Evolutionary conservation across 2,888 invertebrate species (phyloP).

Genomic region (Sphaerophoria taeniata): DNA sequence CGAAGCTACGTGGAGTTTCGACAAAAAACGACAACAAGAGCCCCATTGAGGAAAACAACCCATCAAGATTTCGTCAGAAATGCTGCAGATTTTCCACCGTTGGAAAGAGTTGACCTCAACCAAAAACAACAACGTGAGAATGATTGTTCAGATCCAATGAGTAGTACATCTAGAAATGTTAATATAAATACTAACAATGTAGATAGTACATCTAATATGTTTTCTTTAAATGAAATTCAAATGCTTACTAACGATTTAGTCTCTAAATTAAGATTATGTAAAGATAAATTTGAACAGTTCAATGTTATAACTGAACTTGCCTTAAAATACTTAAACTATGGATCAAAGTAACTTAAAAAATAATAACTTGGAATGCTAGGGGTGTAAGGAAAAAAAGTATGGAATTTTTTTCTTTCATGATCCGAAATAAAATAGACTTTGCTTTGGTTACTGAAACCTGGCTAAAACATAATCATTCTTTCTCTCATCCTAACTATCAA

Average conservation of each 20-base stretch:
- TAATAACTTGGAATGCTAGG: conserved; percentile 39
- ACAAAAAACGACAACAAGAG: conserved; percentile 15
- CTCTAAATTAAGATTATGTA: conserved; percentile 37
- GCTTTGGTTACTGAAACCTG: conserved; percentile 53
- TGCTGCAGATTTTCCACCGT: conserved; percentile 27
- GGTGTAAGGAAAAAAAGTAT: conserved; percentile 28
- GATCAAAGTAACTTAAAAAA: conserved; percentile 32
- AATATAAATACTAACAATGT: conserved; percentile 29
- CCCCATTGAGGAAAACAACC: conserved; percentile 2
- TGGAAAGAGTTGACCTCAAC: conserved; percentile 1
- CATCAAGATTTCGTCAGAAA: conserved; percentile 11
- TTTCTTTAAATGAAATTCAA: conserved; percentile 29
- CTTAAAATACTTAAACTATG: conserved; percentile 35
- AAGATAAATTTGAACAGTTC: conserved; percentile 35
- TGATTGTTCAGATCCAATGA: neutral
- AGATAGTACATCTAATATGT: conserved; percentile 24
- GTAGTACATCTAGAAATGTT: conserved; percentile 34
- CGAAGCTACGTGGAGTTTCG: conserved; percentile 30
- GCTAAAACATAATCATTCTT: conserved; percentile 44
- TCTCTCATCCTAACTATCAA: conserved; percentile 51
- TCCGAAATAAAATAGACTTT: conserved; percentile 47
- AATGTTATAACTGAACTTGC: conserved; percentile 32
- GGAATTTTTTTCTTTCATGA: conserved; percentile 42
- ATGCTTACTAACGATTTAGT: conserved; percentile 41
- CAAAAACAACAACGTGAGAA: conserved; percentile 18